A percentile compares a stretch with the other conserved stretches of the same genome.
These are phyloP conservation scores for Wasmannia auropunctata DNA, from an alignment of 1,140 invertebrate genomes.

Conservation along the genomic window DNA sequence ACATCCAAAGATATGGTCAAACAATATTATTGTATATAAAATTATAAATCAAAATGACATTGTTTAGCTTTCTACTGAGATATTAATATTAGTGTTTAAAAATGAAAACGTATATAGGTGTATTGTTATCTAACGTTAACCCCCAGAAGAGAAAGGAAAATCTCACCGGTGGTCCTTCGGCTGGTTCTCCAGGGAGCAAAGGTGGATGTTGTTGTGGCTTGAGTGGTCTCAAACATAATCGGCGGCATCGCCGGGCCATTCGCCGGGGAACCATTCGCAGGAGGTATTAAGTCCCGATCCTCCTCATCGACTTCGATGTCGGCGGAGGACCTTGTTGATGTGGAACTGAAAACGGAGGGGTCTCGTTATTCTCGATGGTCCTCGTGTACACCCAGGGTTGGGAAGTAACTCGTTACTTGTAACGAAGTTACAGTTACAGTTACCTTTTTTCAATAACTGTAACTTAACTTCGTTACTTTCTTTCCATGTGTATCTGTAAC, in stretches of 20 bases:
- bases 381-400: background rate
- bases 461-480: too few relatives aligned
- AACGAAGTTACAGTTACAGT: too few relatives aligned
- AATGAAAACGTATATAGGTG: background rate
- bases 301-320: conserved; percentile 76
- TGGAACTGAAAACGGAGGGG: conserved; percentile 68
- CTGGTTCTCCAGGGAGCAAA: conserved; percentile 82
- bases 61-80: background rate
- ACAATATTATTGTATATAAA: background rate
- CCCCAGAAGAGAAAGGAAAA: background rate
- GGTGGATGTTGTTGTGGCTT: conserved; percentile 78
- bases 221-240: conserved; percentile 78
- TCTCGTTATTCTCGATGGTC: conserved; percentile 50
- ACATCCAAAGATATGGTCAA: background rate
- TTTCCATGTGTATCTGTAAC: too few relatives aligned
- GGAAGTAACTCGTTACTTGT: too few relatives aligned
- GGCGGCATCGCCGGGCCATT: conserved; percentile 74
- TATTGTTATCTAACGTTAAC: background rate
- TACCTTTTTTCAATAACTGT: too few relatives aligned
- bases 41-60: background rate
- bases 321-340: conserved; percentile 73
- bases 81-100: background rate
- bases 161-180: conserved; percentile 81
- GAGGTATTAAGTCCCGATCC: conserved; percentile 71
- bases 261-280: conserved; percentile 67